Conservation (phyloP, 2,797 vertebrate species). For the Tadarida brasiliensis region DNA sequence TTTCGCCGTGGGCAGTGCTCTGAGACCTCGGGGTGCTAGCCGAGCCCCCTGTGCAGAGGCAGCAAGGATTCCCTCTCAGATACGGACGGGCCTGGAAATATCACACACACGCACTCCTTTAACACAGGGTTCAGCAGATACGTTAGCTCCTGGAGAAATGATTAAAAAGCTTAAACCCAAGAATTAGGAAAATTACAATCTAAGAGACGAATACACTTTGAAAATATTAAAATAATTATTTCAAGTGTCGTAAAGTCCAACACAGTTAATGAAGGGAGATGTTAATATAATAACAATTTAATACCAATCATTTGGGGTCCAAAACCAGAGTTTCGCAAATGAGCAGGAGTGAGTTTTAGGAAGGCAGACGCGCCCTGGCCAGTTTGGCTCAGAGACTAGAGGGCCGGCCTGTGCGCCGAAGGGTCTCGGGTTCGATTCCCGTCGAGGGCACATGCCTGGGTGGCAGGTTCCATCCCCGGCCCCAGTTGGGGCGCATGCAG, state of each 20-base stretch:
- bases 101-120: not conserved
- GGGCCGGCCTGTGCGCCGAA: too few species aligned
- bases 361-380: not conserved
- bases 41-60: too few species aligned
- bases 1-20: too few species aligned
- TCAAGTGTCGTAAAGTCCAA: not conserved
- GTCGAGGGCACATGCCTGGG: too few species aligned
- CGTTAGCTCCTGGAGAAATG: not conserved
- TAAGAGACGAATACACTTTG: not conserved
- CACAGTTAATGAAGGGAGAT: not conserved
- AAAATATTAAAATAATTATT: conserved; percentile 18
- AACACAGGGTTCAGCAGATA: not conserved
- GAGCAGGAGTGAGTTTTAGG: not conserved
- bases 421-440: too few species aligned
- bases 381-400: too few species aligned
- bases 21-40: too few species aligned
- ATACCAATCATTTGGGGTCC: not conserved
- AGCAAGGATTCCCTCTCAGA: too few species aligned
- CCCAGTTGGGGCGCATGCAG: too few species aligned
- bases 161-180: not conserved
- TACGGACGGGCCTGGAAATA: too few species aligned
- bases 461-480: too few species aligned
- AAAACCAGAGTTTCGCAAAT: conserved; percentile 20
- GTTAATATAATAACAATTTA: not conserved
- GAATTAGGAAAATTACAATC: not conserved